Evolutionary conservation across 2,888 invertebrate species (phyloP), one percentile per base, ranked within the genome.

Genomic region (Prosapia bicincta): DNA sequence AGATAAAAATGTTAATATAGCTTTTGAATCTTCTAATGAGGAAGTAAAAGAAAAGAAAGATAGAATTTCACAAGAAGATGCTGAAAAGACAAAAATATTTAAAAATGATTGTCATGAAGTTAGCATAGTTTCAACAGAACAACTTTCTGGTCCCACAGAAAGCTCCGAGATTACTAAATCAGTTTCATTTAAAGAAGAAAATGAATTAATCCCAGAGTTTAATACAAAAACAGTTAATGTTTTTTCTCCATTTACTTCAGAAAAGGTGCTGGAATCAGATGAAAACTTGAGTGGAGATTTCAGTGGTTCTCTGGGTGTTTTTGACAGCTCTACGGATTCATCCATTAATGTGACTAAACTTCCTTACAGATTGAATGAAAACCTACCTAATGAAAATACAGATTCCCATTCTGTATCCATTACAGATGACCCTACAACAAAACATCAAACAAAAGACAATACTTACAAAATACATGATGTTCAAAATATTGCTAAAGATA

Each of bases 11-110:
- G 7, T 0, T 54, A 38, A 71, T n/a, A 54, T 38, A 15, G 10
- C 6, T 24, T 23, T 66, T 26, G 20, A 66, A 25, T 25, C 66
- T 20, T 2, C 10, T 66, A 15, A 3, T 20, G 23, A 26, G n/a
- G 43, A 67, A 38, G 30, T 43, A 26, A 38, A 74, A 70, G 71
- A 71, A 38, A 72, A 67, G n/a, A 71, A 68, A 69, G 67, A 28
- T n/a, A 26, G 26, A 30, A 72, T 69, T 1, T 54, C 26, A 7
- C 10, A 69, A 24, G 20, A 26, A 54, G 20, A 10, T 26, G 23
- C 9, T 26, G 0, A 25, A 13, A 28, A 20, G 7, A 25, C 1
- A 6, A 23, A 54, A 69, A 28, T 20, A 69, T 26, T 26, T 23
- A 26, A 43, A 25, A n/a, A 67, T 20, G 67, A 72, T 7, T 25